These are phyloP conservation scores for Sciurus vulgaris DNA, from an alignment of 2,797 vertebrate species.

Conservation along the genomic window DNA sequence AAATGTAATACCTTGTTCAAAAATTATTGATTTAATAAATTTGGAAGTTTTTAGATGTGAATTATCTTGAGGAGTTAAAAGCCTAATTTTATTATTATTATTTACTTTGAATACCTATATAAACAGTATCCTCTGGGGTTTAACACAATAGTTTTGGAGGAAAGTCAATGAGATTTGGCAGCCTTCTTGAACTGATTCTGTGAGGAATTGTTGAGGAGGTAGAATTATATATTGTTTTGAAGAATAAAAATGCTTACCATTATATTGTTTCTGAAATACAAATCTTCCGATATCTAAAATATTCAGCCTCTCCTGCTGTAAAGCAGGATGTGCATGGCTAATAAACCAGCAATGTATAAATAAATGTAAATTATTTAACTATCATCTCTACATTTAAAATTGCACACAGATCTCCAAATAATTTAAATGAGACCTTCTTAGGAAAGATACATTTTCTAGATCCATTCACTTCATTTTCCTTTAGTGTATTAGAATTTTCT, in stretches of 20 bases:
- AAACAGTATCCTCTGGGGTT: constrained; percentile 11
- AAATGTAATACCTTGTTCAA: not conserved
- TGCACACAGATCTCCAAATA: constrained; percentile 65
- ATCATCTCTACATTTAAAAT: constrained; percentile 65
- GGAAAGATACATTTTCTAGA: constrained; percentile 31
- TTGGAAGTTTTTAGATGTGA: not conserved
- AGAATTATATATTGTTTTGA: constrained; percentile 60
- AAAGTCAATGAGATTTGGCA: not conserved
- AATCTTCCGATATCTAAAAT: constrained; percentile 33
- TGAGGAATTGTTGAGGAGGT: constrained; percentile 59
- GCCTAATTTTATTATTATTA: not conserved
- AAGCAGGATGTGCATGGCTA: constrained; percentile 52
- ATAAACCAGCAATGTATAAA: constrained; percentile 65
- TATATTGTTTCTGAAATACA: constrained; percentile 57
- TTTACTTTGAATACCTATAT: constrained; percentile 32
- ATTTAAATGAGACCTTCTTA: not conserved
- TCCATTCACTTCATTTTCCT: constrained; percentile 50
- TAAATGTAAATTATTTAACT: constrained; percentile 80
- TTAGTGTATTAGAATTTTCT: not conserved
- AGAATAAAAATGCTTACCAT: not conserved
- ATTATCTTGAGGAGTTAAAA: not conserved
- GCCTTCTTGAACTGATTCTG: not conserved
- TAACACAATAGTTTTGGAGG: constrained; percentile 46
- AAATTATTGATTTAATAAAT: constrained; percentile 42
- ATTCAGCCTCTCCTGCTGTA: constrained; percentile 44